Base-by-base conservation (phyloP, 2,888 invertebrate species). In the Tachystola acroxantha region DNA sequence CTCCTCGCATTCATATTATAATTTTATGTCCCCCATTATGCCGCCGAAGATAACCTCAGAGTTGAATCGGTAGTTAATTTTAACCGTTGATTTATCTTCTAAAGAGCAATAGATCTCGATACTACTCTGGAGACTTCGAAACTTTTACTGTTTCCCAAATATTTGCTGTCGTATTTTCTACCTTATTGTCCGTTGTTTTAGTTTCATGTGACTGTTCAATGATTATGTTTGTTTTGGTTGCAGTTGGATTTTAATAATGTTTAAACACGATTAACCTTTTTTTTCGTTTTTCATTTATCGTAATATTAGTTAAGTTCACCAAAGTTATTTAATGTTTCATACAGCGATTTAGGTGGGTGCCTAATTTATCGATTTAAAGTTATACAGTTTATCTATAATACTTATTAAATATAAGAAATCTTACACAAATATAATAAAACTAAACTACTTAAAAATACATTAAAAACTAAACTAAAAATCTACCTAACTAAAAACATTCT, bases 231-330 rank as follows among this genome's bases (percentile, higher is more conserved):
- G 19, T 6, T 32, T 22, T 16, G 11, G 27, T 20, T n/a, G 14
- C n/a, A n/a, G 50, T 50, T 47, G 48, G 50, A 52, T 45, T 50
- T 64, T 59, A 57, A 57, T 46, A 34, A 42, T 64, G 60, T 64
- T 64, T 64, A 64, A 43, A 40, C 50, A 36, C 53, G 48, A 54
- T 57, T 57, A 64, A 61, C 45, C 45, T 39, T 34, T 49, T 34
- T 49, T 47, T 32, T 28, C 14, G n/a, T 27, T 33, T 10, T 27
- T 11, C 10, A 6, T 5, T 27, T 27, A 27, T 27, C 27, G 6
- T 10, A 10, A 10, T 10, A 4, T 2, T n/a, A 25, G 1, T 6
- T 2, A 10, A 9, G 25, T 25, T n/a, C n/a, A n/a, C n/a, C n/a
- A 10, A 10, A 4, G 2, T 10, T 9, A 5, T 10, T 25, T 25